phyloP scores from a whole-genome alignment of 2,888 invertebrate genomes.

The Papilio demoleus region DNA sequence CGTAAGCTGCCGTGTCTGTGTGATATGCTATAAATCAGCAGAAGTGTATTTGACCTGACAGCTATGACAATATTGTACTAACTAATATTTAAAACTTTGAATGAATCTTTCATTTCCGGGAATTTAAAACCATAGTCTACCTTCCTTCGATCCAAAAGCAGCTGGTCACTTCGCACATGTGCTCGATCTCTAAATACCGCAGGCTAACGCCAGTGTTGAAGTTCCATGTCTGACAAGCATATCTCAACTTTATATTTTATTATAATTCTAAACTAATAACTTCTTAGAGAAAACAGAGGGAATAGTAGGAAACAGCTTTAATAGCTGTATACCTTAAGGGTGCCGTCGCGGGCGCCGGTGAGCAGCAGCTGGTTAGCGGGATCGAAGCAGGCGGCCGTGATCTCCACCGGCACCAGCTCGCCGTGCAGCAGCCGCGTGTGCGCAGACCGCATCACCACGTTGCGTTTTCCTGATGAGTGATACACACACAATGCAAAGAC shows the following conservation, averaged over 20 bases:
- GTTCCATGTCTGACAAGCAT: slow-evolving; percentile 87
- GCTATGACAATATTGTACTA: no score
- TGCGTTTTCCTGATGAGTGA: slow-evolving; percentile 81
- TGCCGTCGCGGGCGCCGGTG: slow-evolving; percentile 91
- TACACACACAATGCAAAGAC: not conserved
- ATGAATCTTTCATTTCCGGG: not conserved
- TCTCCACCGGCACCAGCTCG: slow-evolving; percentile 86
- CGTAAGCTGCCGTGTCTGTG: no score
- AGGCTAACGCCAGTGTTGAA: slow-evolving; percentile 91
- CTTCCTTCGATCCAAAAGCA: slow-evolving; percentile 85
- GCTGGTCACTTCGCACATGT: slow-evolving; percentile 83
- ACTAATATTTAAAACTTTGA: not conserved
- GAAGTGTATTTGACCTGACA: no score
- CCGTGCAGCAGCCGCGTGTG: slow-evolving; percentile 88
- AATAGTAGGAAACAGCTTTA: not conserved
- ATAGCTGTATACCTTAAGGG: slow-evolving; percentile 81
- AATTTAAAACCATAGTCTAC: slow-evolving; percentile 63
- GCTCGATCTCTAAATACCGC: slow-evolving; percentile 85
- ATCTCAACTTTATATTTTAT: not conserved
- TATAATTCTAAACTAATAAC: not conserved
- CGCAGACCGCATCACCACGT: slow-evolving; percentile 87
- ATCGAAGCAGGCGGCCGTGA: slow-evolving; percentile 91
- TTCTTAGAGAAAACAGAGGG: not conserved
- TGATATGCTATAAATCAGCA: no score
- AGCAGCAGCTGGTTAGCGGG: slow-evolving; percentile 88